Conservation (phyloP, 2,113 vertebrate species). For the Proterorhinus semilunaris region DNA sequence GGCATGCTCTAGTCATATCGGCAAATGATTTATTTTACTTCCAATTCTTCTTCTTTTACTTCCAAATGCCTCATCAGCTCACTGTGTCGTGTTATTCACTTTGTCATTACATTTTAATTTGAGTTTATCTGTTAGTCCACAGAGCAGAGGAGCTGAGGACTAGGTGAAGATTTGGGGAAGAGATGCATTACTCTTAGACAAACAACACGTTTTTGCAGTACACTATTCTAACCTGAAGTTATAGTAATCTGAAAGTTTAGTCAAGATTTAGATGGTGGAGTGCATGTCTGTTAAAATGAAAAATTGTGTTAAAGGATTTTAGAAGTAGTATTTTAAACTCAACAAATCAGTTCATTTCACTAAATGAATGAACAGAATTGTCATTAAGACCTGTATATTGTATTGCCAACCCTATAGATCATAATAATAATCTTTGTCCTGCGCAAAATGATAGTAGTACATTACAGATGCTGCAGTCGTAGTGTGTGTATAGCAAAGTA, state of each 20-base stretch:
- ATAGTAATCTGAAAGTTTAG: too few relatives aligned
- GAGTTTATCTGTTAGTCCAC: background rate
- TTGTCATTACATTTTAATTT: background rate
- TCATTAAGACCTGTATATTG: too few relatives aligned
- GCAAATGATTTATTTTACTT: slow-evolving; percentile 24
- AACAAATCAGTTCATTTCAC: too few relatives aligned
- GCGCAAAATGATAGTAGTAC: background rate
- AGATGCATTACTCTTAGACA: background rate
- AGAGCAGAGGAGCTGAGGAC: background rate
- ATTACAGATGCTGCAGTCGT: background rate
- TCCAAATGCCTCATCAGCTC: slow-evolving; percentile 9
- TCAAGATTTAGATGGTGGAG: too few relatives aligned
- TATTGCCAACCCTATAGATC: background rate
- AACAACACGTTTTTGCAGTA: too few relatives aligned
- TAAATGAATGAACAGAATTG: too few relatives aligned
- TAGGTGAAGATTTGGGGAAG: background rate
- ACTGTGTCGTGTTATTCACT: background rate
- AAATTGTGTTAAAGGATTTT: too few relatives aligned
- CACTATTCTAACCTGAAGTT: too few relatives aligned
- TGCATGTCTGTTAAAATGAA: too few relatives aligned
- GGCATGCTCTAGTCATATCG: slow-evolving; percentile 1
- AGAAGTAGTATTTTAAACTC: too few relatives aligned
- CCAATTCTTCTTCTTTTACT: slow-evolving; percentile 3
- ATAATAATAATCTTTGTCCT: background rate
- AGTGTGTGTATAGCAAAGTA: slow-evolving; percentile 15